Evolutionary conservation across 2,888 invertebrate species (phyloP), one percentile per base, ranked within the genome.

Genomic region (Crematogaster levior): DNA sequence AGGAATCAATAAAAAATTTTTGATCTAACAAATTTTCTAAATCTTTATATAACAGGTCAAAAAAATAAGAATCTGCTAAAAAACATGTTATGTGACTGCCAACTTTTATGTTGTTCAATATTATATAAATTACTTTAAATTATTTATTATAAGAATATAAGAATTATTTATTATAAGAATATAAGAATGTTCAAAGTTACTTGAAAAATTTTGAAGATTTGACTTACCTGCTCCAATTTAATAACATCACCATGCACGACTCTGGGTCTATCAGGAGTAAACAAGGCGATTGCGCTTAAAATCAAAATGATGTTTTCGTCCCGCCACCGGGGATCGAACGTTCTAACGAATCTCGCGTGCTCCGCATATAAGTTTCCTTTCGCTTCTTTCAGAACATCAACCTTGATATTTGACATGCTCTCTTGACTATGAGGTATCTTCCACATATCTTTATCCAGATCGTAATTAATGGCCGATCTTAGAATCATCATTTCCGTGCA

Each of bases 401-500:
- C 97, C 88, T 98, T 97, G 80, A 99, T 97, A 91, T 97, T 97
- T 61, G 97, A 96, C 95, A 97, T 96, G 86, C 96, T 96, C 88
- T 97, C 97, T 91, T 97, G 97, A 87, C 96, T 96, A 93, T 97
- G 97, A 0, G 98, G 98, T 85, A 98, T 97, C 97, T 97, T 97
- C 99, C 99, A 99, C 70, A 97, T 97, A 91, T 98, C 97, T 89
- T 97, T 96, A 89, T 97, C 98, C 0, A 97, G 96, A 93, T 99
- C 98, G 93, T 98, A 99, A 65, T 97, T 98, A 95, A 98, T 97
- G 0, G 98, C 98, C 87, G 99, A 98, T 18, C 99, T 96, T 73
- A 99, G 96, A 82, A 99, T 97, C 97, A 99, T 97, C 97, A 99
- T 97, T 95, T 99, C 99, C 66, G 98, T 98, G 92, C 98, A 98